phyloP scores from a whole-genome alignment of 1,140 invertebrate genomes.

The Thalassaphorura encarpata region DNA sequence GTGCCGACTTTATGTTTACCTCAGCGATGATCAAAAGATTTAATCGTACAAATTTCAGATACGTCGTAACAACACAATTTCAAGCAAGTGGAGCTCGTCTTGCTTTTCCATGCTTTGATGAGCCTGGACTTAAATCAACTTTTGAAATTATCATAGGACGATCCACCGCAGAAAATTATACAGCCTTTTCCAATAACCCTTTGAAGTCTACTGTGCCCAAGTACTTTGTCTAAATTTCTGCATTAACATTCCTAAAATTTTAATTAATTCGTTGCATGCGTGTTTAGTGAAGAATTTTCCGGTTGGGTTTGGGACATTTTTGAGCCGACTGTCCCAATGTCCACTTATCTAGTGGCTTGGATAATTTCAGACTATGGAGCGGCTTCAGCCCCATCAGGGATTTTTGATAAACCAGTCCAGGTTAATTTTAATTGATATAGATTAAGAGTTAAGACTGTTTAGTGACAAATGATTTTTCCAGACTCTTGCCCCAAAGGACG shows the following conservation, averaged over 20 bases:
- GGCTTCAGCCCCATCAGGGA: no score
- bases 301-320: slow-evolving; percentile 13
- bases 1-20: no score
- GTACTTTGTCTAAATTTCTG: no score
- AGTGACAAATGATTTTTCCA: no score
- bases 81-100: slow-evolving; percentile 45
- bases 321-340: slow-evolving; percentile 47
- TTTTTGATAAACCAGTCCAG: slow-evolving; percentile 10
- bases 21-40: no score
- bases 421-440: no score
- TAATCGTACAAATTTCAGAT: slow-evolving; percentile 38
- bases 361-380: slow-evolving; percentile 65
- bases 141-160: not conserved
- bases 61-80: slow-evolving; percentile 42
- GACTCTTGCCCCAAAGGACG: slow-evolving; percentile 3
- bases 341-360: slow-evolving; percentile 69
- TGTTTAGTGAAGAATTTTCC: not conserved
- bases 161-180: slow-evolving; percentile 7
- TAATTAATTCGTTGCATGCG: not conserved
- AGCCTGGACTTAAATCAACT: slow-evolving; percentile 31
- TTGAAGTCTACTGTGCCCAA: no score
- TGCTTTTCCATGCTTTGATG: slow-evolving; percentile 51
- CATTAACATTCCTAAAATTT: not conserved
- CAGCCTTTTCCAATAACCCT: no score
- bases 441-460: no score